Base-by-base conservation (phyloP, 2,113 vertebrate genomes). In the Myxocyprinus asiaticus region DNA sequence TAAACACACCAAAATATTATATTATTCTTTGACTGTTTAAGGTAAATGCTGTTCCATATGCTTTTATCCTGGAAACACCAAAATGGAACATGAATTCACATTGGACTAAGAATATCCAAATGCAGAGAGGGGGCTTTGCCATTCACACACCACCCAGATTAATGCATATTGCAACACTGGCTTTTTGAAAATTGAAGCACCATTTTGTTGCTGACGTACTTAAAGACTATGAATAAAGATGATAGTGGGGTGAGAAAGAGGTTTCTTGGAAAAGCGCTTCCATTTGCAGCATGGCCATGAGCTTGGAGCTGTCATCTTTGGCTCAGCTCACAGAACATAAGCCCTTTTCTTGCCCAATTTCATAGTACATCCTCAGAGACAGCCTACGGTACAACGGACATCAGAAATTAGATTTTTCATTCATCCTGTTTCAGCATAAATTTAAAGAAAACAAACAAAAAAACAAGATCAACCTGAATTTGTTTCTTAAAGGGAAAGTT, bases 281-380 rank as follows among this genome's bases (percentile, higher is more conserved):
- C 45, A 11, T 47, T 43, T 17, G 42, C 70, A 7, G 10, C 43
- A 72, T 72, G 0, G 55, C 70, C 8, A 72, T 72, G 9, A 72
- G 70, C 70, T 45, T 61, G 44, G 44, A 72, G 55, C 70, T 72
- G 70, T 72, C 70, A 61, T 12, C 70, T 61, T 22, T 72, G 55
- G 43, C 70, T 72, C 70, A 61, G 70, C 44, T 72, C 44, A 45
- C n/a, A 72, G n/a, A 59, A 61, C 43, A 59, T 45, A 72, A 72
- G 55, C 43, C 9, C 43, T 72, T 47, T 59, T 9, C 43, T 4
- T 59, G 55, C n/a, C 55, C 43, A 58, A 33, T 33, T 33, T 33
- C 22, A 33, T 33, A 33, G 53, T 59, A 45, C 55, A 72, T 47
- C 9, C 33, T 72, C 55, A 11, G n/a, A 59, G 55, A 45, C 14